Base-by-base conservation (phyloP, 2,113 vertebrate species). In the Mesocricetus auratus region DNA sequence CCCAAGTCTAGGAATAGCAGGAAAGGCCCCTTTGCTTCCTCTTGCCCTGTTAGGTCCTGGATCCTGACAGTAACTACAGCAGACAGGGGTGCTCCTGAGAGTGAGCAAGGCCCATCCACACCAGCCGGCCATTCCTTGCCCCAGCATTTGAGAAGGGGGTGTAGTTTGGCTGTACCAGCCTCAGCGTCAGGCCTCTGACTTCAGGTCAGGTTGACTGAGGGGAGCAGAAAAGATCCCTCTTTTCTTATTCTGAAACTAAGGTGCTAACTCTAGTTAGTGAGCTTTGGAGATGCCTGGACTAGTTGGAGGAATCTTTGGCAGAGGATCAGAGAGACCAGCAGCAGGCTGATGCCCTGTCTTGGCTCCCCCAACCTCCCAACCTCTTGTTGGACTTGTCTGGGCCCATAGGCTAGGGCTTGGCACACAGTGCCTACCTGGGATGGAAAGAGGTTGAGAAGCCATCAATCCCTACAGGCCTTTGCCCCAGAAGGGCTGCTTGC, bases 231-330 rank as follows among this genome's bases (percentile, higher is more conserved):
- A 83, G 45, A 90, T 7, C 82, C 78, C 71, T 82, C 81, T 85
- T 64, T 94, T 75, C 90, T 91, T 68, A 17, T 75, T 68, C 82
- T 82, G 89, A 94, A 90, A 74, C 92, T 89, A 69, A 96, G 97
- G 95, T 94, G 97, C 91, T 96, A 87, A 8, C 92, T 85, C 33
- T 94, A 42, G 82, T 73, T 91, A 47, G 89, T 82, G 73, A 92
- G 86, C 73, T 21, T 16, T 16, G 91, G 92, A 78, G 81, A n/a
- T 60, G 96, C 94, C 94, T 26, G 71, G 88, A 77, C 97, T 91
- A 50, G 97, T 78, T 15, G 50, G 58, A 92, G 77, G 62, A 92
- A 56, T 79, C 21, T 36, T 62, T 96, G 96, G 98, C 93, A 0
- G 89, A 5, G 42, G 71, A 58, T 73, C 91, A 45, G 93, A 45